phyloP scores from a whole-genome alignment of 2,113 vertebrate species.

The Platysternon megacephalum region DNA sequence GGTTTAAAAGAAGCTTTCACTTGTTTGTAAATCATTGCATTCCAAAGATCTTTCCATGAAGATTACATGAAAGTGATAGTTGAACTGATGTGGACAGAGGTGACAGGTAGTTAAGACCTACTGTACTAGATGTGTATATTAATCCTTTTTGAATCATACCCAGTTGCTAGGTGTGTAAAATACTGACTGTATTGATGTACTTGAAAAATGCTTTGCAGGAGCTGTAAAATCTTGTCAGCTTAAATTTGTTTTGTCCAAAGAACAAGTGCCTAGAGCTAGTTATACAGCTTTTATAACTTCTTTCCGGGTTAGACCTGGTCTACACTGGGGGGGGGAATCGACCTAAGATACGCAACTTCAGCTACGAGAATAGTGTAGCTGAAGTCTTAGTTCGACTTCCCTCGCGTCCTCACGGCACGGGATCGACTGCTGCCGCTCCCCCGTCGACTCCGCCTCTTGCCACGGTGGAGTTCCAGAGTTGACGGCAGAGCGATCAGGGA shows the following conservation, averaged over 20 bases:
- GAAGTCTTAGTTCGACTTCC: too few species aligned
- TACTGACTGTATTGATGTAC: neutral
- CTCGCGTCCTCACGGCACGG: too few species aligned
- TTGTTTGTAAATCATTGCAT: neutral
- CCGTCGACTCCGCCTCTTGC: too few species aligned
- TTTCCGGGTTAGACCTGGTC: neutral
- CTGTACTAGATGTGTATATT: neutral
- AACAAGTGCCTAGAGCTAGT: neutral
- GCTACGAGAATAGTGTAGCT: too few species aligned
- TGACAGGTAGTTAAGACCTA: neutral
- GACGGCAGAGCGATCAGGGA: too few species aligned
- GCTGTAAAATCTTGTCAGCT: neutral
- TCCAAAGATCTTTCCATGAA: neutral
- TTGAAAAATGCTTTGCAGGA: neutral
- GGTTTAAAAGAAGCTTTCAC: neutral
- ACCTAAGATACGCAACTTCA: too few species aligned
- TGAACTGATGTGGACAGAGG: neutral
- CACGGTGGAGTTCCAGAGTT: too few species aligned
- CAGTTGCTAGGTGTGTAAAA: neutral
- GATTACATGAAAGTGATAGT: neutral
- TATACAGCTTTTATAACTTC: slow-evolving; percentile 15
- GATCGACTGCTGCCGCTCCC: too few species aligned
- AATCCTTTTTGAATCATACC: too few species aligned
- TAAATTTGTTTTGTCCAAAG: slow-evolving; percentile 10
- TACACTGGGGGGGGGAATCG: too few species aligned